Conservation (phyloP, 2,797 vertebrate species). For the Rhinichthys osculus region DNA sequence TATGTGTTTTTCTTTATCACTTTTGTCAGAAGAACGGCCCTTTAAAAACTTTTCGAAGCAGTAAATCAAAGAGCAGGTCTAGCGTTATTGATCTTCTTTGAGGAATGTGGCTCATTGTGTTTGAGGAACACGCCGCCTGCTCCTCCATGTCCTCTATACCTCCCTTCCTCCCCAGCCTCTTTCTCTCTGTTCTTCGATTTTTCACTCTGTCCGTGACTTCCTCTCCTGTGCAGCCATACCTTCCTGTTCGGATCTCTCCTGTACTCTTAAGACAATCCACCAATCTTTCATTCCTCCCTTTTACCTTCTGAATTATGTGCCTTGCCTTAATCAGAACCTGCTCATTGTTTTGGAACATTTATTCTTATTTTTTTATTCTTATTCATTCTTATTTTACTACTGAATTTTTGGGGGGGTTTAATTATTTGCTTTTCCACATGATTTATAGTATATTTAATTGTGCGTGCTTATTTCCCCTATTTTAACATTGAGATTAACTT, state of each 20-base stretch:
- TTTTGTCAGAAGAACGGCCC: conserved; percentile 17
- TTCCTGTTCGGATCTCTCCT: conserved; percentile 30
- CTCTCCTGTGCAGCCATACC: conserved; percentile 20
- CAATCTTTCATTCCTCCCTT: conserved; percentile 46
- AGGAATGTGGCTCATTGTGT: conserved; percentile 59
- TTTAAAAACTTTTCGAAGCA: conserved; percentile 13
- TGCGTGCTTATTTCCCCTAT: background rate
- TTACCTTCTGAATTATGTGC: conserved; percentile 1
- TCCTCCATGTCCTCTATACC: conserved; percentile 1
- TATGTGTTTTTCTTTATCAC: conserved; percentile 30
- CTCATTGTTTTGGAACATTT: background rate
- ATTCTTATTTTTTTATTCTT: background rate
- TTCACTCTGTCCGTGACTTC: conserved; percentile 10
- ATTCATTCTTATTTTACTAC: background rate
- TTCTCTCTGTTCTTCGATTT: conserved; percentile 27
- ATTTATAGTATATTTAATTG: background rate
- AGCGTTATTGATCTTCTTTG: conserved; percentile 45
- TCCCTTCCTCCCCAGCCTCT: conserved; percentile 15
- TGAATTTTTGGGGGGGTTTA: background rate
- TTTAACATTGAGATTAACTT: background rate
- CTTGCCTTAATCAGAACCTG: background rate
- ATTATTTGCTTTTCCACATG: background rate
- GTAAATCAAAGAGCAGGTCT: conserved; percentile 33
- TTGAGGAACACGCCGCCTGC: conserved; percentile 49
- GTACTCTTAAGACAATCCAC: conserved; percentile 25